A percentile compares a stretch with the other conserved stretches of the same genome.
Evolutionary conservation across 2,888 invertebrate species (phyloP).

Genomic region (Ennomos quercinarius): DNA sequence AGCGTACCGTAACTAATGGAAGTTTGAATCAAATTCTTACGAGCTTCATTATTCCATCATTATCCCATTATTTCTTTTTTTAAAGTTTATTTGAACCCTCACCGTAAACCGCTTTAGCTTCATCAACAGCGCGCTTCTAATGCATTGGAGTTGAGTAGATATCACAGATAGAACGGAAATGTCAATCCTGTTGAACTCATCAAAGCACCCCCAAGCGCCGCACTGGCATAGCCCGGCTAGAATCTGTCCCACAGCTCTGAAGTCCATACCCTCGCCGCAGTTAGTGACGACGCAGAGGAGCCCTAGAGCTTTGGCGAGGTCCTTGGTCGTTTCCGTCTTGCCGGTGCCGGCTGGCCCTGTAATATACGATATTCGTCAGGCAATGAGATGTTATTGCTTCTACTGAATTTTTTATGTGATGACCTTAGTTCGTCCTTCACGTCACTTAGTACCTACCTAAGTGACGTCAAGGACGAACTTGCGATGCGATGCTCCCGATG

Average conservation of each 20-base stretch:
- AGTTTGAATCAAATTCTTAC: no score
- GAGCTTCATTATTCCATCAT: no score
- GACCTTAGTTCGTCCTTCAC: no score
- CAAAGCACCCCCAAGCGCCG: slow-evolving; percentile 98
- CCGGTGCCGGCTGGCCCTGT: slow-evolving; percentile 92
- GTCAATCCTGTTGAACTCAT: slow-evolving; percentile 97
- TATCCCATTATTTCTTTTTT: no score
- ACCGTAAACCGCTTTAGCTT: slow-evolving; percentile 91
- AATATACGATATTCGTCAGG: background rate
- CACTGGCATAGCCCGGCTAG: slow-evolving; percentile 92
- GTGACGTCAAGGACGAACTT: no score
- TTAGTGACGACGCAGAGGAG: slow-evolving; percentile 94
- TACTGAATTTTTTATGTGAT: no score
- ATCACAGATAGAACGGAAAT: slow-evolving; percentile 97
- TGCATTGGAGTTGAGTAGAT: slow-evolving; percentile 95
- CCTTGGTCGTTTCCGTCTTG: slow-evolving; percentile 97
- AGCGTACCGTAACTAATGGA: no score
- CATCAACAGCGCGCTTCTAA: slow-evolving; percentile 92
- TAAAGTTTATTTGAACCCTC: slow-evolving; percentile 44
- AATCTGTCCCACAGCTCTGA: slow-evolving; percentile 88
- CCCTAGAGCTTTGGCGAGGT: slow-evolving; percentile 95
- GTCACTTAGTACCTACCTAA: no score
- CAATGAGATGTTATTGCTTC: no score
- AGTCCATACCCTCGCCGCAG: slow-evolving; percentile 98
- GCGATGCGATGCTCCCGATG: no score